These are phyloP conservation scores for Scaptomyza hsui DNA, from an alignment of 1,140 invertebrate genomes.

Conservation along the genomic window DNA sequence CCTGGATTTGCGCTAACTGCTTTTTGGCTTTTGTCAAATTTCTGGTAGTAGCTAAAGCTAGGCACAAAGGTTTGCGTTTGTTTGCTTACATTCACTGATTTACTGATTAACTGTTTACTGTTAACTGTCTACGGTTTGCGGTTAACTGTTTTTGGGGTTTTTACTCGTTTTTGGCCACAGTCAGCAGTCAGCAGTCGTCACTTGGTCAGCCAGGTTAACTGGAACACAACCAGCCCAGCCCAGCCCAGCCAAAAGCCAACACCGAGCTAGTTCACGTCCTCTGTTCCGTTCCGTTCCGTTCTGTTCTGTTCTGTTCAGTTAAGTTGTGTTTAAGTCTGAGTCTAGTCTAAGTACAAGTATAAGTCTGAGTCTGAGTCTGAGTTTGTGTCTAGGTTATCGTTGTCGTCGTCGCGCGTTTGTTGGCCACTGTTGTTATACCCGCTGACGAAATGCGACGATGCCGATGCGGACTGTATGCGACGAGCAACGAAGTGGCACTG, in stretches of 20 bases:
- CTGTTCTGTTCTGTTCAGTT: conserved; percentile 20
- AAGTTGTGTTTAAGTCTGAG: conserved; percentile 16
- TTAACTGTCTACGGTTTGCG: neutral
- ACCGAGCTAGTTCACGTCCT: neutral
- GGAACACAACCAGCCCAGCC: neutral
- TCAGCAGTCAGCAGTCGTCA: conserved; percentile 28
- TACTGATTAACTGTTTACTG: conserved; percentile 4
- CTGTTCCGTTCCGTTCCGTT: conserved; percentile 7
- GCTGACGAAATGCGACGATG: conserved; percentile 36
- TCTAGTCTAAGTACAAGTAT: neutral
- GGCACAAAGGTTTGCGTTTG: neutral
- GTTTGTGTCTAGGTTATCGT: conserved; percentile 20
- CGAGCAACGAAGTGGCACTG: conserved; percentile 77
- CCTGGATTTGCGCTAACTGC: conserved; percentile 46
- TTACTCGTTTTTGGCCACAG: neutral
- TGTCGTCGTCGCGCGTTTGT: conserved; percentile 41
- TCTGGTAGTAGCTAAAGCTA: neutral
- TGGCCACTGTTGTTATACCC: conserved; percentile 28
- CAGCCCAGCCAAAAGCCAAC: too few relatives aligned
- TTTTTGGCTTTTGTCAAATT: conserved; percentile 29
- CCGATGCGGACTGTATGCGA: conserved; percentile 73
- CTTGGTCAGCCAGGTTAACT: conserved; percentile 18
- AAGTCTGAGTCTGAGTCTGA: conserved; percentile 9
- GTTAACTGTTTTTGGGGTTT: too few relatives aligned
- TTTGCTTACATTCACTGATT: conserved; percentile 30